Conservation (phyloP, 1,140 invertebrate species). For the Drosophila sp. region DNA sequence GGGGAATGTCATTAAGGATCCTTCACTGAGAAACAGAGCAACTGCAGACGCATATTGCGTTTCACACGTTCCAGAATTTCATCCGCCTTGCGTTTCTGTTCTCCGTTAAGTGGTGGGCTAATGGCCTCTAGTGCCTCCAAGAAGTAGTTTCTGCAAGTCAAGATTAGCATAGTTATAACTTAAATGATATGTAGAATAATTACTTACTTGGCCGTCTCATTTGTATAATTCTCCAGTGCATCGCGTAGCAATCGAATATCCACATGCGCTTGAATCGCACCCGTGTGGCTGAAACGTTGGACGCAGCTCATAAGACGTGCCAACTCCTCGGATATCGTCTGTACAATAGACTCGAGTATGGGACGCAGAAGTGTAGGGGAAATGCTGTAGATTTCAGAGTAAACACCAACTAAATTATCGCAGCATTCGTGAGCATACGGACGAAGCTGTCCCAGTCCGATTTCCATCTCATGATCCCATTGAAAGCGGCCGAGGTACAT, state of each 20-base stretch:
- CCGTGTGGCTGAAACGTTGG: constrained; percentile 77
- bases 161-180: neutral
- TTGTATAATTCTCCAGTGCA: constrained; percentile 75
- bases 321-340: constrained; percentile 96
- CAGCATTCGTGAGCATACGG: constrained; percentile 97
- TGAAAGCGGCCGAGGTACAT: constrained; percentile 96
- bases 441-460: constrained; percentile 89
- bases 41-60: constrained; percentile 82
- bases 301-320: constrained; percentile 93
- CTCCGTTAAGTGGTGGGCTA: constrained; percentile 71
- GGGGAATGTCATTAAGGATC: constrained; percentile 69
- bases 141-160: constrained; percentile 71
- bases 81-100: constrained; percentile 78
- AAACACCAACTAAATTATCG: constrained; percentile 95
- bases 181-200: neutral
- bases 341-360: constrained; percentile 93
- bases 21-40: constrained; percentile 81
- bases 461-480: constrained; percentile 91
- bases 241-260: constrained; percentile 80
- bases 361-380: constrained; percentile 90
- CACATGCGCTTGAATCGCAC: constrained; percentile 80
- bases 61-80: constrained; percentile 82
- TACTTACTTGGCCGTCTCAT: constrained; percentile 81
- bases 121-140: constrained; percentile 83
- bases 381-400: constrained; percentile 93